Evolutionary conservation across 1,140 invertebrate genomes (phyloP), one percentile per base, ranked within the genome.

Genomic region (Pogonognathellus flavescens): DNA sequence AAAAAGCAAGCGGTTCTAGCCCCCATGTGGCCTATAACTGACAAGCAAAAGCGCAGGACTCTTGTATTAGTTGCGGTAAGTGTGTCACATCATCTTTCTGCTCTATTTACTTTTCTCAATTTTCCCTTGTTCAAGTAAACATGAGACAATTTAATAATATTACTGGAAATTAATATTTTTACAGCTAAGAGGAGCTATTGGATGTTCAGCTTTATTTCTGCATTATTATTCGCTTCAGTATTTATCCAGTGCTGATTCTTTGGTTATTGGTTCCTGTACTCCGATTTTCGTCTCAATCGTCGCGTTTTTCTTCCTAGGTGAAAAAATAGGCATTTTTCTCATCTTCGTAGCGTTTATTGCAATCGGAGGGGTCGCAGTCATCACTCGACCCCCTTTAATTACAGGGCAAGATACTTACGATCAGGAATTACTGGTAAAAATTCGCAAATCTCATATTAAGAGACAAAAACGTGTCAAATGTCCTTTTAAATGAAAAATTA

Each of bases 251-350:
- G 86, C 80, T 1, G 86, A 87, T 53, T 50, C 96, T 59, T 96
- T 95, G 6, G 95, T 97, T 5, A 95, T 97, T 76, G 95, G 97
- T 10, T 97, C 97, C 90, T 96, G 95, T 70, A 95, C 95, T 14
- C 95, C 95, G n/a, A 96, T 97, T 16, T 97, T 97, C 92, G 96
- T 97, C 13, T 94, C 95, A 49, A 25, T 97, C 88, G 96, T 97
- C 90, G 96, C 96, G 6, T 92, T 94, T 84, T 93, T 97, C 87
- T 97, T 97, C 91, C 92, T 98, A 2, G 97, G 97, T 90, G 96
- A 97, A 89, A 95, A 95, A 2, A 97, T 95, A 90, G 95, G 95
- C 16, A 90, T 96, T 10, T 96, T 97, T 90, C 96, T 96, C 88
- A 93, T 94, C 14, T 90, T 97, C 59, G 95, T 95, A 4, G 94